Evolutionary conservation across 1,140 invertebrate species (phyloP).

Genomic region (Manduca sexta): DNA sequence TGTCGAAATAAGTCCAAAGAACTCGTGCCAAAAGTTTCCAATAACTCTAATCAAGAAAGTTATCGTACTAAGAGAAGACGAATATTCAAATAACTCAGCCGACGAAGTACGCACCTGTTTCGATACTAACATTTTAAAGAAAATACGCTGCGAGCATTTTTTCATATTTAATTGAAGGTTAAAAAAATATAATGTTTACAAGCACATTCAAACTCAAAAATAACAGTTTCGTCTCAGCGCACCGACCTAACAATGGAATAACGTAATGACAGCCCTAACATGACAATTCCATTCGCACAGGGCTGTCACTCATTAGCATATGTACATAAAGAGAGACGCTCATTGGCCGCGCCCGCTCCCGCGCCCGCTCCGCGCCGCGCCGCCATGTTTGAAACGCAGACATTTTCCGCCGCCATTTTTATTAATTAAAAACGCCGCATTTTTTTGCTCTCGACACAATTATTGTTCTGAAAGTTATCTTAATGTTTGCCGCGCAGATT

Average conservation of each 20-base stretch:
- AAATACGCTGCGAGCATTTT: no score
- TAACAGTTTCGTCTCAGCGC: slow-evolving; percentile 37
- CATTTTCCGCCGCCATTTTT: slow-evolving; percentile 58
- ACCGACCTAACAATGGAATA: slow-evolving; percentile 38
- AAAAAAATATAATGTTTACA: background rate
- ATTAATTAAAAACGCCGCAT: slow-evolving; percentile 55
- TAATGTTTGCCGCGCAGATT: slow-evolving; percentile 34
- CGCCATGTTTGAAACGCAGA: slow-evolving; percentile 55
- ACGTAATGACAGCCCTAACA: slow-evolving; percentile 62
- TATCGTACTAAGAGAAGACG: no score
- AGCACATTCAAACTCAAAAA: slow-evolving; percentile 49
- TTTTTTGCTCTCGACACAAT: slow-evolving; percentile 28
- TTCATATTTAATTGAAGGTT: no score
- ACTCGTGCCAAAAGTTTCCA: no score
- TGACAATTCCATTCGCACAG: slow-evolving; percentile 65
- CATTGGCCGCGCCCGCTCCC: slow-evolving; percentile 24
- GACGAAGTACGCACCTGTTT: no score
- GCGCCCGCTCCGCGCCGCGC: slow-evolving; percentile 6
- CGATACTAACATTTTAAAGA: no score
- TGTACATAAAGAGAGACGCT: slow-evolving; percentile 52
- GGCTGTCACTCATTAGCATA: slow-evolving; percentile 67
- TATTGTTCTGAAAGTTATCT: slow-evolving; percentile 51
- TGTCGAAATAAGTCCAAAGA: no score
- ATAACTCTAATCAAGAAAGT: no score
- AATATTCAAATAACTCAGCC: no score